Conservation (phyloP, 2,797 vertebrate species). For the Schizopygopsis malacanthus region DNA sequence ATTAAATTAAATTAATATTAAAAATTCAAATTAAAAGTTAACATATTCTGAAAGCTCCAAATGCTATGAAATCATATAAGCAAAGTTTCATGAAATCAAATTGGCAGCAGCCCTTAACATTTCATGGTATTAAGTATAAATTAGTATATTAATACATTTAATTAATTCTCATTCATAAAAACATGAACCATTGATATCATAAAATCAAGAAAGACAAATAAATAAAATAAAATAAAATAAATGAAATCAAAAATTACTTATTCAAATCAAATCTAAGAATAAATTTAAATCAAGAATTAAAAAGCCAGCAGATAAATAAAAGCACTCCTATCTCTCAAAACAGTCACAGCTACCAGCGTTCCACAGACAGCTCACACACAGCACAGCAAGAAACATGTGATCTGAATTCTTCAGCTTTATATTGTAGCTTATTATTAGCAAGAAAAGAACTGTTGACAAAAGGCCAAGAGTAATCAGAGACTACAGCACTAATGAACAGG, state of each 20-base stretch:
- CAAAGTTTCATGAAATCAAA: not conserved
- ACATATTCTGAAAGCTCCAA: not conserved
- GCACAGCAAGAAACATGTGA: not conserved
- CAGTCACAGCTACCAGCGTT: not conserved
- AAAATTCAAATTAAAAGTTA: not conserved
- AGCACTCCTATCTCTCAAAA: not conserved
- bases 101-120: not conserved
- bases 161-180: not conserved
- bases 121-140: not conserved
- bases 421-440: constrained; percentile 21
- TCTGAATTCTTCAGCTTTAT: constrained; percentile 21
- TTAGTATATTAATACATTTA: not conserved
- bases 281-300: not conserved
- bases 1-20: no score
- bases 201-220: not conserved
- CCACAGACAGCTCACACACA: not conserved
- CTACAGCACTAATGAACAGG: constrained; percentile 42
- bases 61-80: not conserved
- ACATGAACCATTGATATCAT: not conserved
- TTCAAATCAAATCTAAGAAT: not conserved
- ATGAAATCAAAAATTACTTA: not conserved
- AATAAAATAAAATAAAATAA: not conserved
- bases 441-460: constrained; percentile 41
- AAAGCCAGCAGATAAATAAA: not conserved
- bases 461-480: constrained; percentile 53